A percentile compares a stretch with the other conserved stretches of the same genome.
phyloP scores from a whole-genome alignment of 37 sponge, comb jelly and placozoan species.

The Aplysina aerophoba region DNA sequence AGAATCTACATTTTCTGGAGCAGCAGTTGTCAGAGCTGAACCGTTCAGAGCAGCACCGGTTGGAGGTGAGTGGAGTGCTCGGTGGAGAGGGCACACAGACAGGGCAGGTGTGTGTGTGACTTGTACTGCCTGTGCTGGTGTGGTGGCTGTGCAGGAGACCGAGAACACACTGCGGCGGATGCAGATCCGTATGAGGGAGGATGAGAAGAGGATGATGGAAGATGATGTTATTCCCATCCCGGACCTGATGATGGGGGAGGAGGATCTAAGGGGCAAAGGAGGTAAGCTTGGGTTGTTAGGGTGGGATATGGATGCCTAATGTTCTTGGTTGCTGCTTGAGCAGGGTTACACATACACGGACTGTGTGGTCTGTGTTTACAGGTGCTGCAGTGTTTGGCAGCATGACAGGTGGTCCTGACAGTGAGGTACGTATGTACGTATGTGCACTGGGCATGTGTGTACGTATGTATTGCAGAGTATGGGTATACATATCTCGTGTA shows the following conservation, averaged over 20 bases:
- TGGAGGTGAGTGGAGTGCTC: constrained; percentile 72
- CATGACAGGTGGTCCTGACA: constrained; percentile 14
- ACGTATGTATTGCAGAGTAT: not conserved
- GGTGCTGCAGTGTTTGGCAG: constrained; percentile 3
- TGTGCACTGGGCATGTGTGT: not conserved
- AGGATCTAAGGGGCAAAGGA: not conserved
- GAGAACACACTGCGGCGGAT: constrained; percentile 72
- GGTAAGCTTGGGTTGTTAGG: not conserved
- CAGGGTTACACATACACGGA: too few relatives aligned
- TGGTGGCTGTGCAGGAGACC: constrained; percentile 44
- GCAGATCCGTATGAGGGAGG: constrained; percentile 84
- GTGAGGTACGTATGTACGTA: not conserved
- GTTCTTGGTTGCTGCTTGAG: not conserved
- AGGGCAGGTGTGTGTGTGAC: not conserved
- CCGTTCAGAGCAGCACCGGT: constrained; percentile 72
- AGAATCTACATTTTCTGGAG: constrained; percentile 92
- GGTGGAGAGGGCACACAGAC: not conserved
- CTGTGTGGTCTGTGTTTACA: too few relatives aligned
- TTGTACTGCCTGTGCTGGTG: not conserved
- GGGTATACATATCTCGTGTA: too few relatives aligned
- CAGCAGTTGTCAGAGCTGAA: constrained; percentile 85
- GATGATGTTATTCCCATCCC: constrained; percentile 60
- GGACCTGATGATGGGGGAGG: constrained; percentile 26
- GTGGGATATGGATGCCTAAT: too few relatives aligned
- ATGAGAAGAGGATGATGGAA: constrained; percentile 80